Conservation (phyloP, 1,140 invertebrate species). For the Tribolium castaneum region DNA sequence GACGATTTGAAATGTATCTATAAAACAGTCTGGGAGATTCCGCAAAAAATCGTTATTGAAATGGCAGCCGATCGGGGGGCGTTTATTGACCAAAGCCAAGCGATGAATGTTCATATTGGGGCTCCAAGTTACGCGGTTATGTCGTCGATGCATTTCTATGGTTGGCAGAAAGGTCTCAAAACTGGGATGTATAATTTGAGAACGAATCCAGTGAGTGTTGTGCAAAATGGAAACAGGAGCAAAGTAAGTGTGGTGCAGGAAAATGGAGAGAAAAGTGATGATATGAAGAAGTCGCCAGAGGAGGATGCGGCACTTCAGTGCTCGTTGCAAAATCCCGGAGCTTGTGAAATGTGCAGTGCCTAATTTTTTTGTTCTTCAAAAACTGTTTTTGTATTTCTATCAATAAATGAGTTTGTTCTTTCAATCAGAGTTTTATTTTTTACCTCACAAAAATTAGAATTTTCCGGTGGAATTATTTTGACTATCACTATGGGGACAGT, state of each 20-base stretch:
- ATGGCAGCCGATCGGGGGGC: slow-evolving; percentile 98
- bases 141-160: slow-evolving; percentile 98
- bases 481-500: too few relatives aligned
- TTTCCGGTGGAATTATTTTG: too few relatives aligned
- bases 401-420: neutral
- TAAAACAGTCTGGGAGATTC: slow-evolving; percentile 99
- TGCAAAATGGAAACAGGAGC: slow-evolving; percentile 96
- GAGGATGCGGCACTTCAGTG: slow-evolving; percentile 84
- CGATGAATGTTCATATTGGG: slow-evolving; percentile 96
- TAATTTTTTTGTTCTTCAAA: slow-evolving; percentile 39
- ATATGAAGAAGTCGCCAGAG: slow-evolving; percentile 56
- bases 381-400: neutral
- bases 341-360: slow-evolving; percentile 85
- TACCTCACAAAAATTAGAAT: neutral
- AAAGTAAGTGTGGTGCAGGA: slow-evolving; percentile 68
- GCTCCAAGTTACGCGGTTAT: slow-evolving; percentile 93
- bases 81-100: slow-evolving; percentile 99
- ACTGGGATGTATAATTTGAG: slow-evolving; percentile 99
- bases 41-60: slow-evolving; percentile 92
- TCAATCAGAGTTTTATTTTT: neutral
- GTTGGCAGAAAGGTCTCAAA: slow-evolving; percentile 96
- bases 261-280: slow-evolving; percentile 59
- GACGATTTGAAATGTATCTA: slow-evolving; percentile 91
- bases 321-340: slow-evolving; percentile 90
- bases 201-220: slow-evolving; percentile 95